Evolutionary conservation across 2,797 vertebrate species (phyloP).

Genomic region (Sebastes itinus): DNA sequence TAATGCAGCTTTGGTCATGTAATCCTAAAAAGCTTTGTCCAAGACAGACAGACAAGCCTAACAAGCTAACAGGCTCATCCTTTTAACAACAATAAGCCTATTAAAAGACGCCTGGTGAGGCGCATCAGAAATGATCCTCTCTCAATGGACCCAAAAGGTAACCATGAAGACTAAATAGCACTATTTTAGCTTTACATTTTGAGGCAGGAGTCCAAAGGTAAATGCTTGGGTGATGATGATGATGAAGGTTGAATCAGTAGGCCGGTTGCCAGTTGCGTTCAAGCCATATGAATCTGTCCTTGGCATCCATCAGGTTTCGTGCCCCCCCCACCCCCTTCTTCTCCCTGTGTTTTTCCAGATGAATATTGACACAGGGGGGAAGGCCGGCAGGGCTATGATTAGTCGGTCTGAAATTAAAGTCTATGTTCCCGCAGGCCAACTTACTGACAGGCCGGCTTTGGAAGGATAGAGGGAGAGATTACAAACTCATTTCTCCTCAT

Average conservation of each 20-base stretch:
- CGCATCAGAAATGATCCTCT: conserved; percentile 23
- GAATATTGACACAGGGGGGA: conserved; percentile 55
- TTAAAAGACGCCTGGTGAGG: conserved; percentile 30
- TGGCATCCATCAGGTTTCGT: conserved; percentile 30
- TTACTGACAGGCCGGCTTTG: conserved; percentile 60
- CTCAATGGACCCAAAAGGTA: conserved; percentile 22
- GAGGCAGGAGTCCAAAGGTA: conserved; percentile 7
- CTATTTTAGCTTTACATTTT: conserved; percentile 12
- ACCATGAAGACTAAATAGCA: conserved; percentile 14
- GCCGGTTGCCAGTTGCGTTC: neutral
- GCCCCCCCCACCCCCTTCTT: neutral
- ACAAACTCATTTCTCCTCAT: conserved; percentile 59
- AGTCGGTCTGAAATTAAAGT: conserved; percentile 53
- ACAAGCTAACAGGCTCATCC: conserved; percentile 43
- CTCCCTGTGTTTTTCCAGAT: conserved; percentile 62
- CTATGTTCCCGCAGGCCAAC: conserved; percentile 45
- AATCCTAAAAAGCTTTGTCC: conserved; percentile 39
- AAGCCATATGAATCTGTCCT: conserved; percentile 27
- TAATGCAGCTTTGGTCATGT: conserved; percentile 13
- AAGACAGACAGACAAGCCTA: conserved; percentile 26
- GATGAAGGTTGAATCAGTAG: conserved; percentile 18
- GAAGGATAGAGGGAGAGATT: conserved; percentile 45
- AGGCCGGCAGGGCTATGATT: conserved; percentile 55
- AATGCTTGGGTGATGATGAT: conserved; percentile 28
- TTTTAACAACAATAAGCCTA: conserved; percentile 32